These are phyloP conservation scores for Osmerus eperlanus DNA, from an alignment of 2,113 vertebrate species.

Conservation along the genomic window DNA sequence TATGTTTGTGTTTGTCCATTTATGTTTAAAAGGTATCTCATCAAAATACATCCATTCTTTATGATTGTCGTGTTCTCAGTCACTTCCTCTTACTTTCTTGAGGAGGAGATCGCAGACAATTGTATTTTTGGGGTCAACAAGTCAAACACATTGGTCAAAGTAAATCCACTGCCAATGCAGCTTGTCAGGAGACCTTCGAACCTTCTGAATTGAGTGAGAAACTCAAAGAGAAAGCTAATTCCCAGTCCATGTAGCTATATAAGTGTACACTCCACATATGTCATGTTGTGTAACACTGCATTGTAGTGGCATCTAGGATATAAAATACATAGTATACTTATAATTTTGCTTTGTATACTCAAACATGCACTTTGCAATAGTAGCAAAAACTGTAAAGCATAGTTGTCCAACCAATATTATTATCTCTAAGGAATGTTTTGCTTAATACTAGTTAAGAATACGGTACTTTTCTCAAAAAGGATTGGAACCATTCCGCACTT, in stretches of 20 bases:
- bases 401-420: no score
- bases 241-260: no score
- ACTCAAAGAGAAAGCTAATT: not conserved
- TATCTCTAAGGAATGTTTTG: not conserved
- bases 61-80: not conserved
- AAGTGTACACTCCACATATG: no score
- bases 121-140: not conserved
- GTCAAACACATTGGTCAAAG: conserved; percentile 37
- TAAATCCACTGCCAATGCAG: conserved; percentile 27
- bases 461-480: conserved; percentile 44
- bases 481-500: conserved; percentile 46
- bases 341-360: no score
- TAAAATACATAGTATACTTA: no score
- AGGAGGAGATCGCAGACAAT: not conserved
- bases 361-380: no score
- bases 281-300: no score
- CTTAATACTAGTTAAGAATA: not conserved
- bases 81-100: not conserved
- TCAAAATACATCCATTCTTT: conserved; percentile 7
- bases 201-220: not conserved
- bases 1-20: not conserved
- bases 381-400: no score
- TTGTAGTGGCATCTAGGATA: no score
- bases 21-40: conserved; percentile 8
- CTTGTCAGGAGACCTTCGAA: not conserved